These are phyloP conservation scores for Vulpes ferrilata DNA, from an alignment of 2,113 vertebrate genomes.

Conservation along the genomic window DNA sequence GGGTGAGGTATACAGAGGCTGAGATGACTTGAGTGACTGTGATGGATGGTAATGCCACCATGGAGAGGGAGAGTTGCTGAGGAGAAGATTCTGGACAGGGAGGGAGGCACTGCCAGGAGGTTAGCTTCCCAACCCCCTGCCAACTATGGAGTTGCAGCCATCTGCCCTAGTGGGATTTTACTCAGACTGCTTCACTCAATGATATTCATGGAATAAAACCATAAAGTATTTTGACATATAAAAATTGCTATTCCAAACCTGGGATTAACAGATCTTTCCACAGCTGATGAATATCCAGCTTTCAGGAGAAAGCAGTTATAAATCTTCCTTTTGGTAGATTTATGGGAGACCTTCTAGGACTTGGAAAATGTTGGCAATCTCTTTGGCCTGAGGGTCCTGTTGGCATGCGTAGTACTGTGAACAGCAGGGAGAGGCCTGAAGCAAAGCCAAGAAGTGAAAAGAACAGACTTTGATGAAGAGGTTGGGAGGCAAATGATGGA, in stretches of 20 bases:
- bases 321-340: neutral
- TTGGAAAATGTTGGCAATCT: neutral
- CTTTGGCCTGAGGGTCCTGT: neutral
- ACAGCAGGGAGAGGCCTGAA: neutral
- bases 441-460: neutral
- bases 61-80: neutral
- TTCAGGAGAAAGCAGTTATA: neutral
- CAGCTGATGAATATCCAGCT: neutral
- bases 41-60: neutral
- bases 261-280: neutral
- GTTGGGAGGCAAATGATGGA: neutral
- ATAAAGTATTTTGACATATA: constrained; percentile 24
- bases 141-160: neutral
- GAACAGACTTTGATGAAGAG: neutral
- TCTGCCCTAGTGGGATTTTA: neutral
- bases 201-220: constrained; percentile 13
- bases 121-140: neutral
- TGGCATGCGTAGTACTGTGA: neutral
- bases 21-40: neutral
- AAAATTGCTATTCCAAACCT: neutral
- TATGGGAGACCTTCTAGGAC: constrained; percentile 24
- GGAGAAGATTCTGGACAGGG: neutral
- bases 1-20: neutral
- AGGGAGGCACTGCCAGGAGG: neutral
- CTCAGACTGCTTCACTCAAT: neutral